These are phyloP conservation scores for Drosophila yooni DNA, from an alignment of 2,888 invertebrate genomes.

Conservation along the genomic window DNA sequence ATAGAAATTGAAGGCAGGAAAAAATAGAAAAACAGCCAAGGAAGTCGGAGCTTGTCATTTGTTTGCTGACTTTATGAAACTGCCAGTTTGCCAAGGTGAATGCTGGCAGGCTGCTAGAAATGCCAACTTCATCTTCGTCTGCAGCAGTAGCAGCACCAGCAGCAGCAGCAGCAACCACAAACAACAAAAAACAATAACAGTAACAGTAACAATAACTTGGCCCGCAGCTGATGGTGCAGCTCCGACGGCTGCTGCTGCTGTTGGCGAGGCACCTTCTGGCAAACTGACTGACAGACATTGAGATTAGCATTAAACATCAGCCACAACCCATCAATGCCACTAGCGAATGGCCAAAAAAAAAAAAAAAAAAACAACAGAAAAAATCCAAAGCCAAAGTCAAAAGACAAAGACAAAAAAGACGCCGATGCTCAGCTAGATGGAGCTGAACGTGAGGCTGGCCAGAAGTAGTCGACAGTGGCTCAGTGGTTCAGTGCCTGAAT, in stretches of 20 bases:
- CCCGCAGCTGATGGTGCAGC: constrained; percentile 30
- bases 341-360: constrained; percentile 38
- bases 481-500: not conserved
- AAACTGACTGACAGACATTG: constrained; percentile 67
- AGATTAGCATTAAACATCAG: constrained; percentile 78
- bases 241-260: constrained; percentile 22
- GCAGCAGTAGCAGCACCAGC: constrained; percentile 11
- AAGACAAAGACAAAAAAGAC: constrained; percentile 21
- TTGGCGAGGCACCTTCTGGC: constrained; percentile 40
- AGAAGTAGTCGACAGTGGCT: not conserved
- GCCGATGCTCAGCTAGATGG: constrained; percentile 21
- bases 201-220: constrained; percentile 63
- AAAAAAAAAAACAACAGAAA: constrained; percentile 20
- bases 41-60: constrained; percentile 69
- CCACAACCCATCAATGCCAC: constrained; percentile 52
- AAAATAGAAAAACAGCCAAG: constrained; percentile 9
- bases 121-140: constrained; percentile 77
- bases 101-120: constrained; percentile 47
- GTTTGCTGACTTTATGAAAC: constrained; percentile 75
- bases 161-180: constrained; percentile 24
- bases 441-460: constrained; percentile 10
- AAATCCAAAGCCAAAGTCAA: constrained; percentile 22
- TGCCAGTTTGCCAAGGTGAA: constrained; percentile 18
- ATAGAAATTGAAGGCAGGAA: not conserved
- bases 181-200: constrained; percentile 39